Evolutionary conservation across 64 coral and sea anemone genomes (phyloP).

Genomic region (Montipora efflorescens): DNA sequence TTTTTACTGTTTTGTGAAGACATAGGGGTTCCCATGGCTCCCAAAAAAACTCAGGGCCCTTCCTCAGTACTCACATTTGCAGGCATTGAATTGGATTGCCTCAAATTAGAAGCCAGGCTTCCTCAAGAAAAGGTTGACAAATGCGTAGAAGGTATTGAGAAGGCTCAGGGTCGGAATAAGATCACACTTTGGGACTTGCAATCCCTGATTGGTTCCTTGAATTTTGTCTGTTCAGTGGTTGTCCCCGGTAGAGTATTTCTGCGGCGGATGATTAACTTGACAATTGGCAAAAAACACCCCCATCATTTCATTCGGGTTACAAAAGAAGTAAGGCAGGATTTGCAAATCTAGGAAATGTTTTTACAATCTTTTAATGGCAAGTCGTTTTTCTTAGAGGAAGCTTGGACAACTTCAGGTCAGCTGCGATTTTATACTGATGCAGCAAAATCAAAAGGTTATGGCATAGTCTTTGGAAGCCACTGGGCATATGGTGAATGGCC

Average conservation of each 20-base stretch:
- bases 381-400: conserved; percentile 42
- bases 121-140: conserved; percentile 17
- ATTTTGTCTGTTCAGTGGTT: conserved; percentile 39
- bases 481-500: conserved; percentile 32
- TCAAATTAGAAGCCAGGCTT: conserved; percentile 1
- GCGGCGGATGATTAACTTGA: conserved; percentile 22
- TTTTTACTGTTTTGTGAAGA: neutral
- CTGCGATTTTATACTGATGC: conserved; percentile 22
- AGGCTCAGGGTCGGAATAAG: neutral
- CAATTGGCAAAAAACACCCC: neutral
- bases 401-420: neutral
- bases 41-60: conserved; percentile 22
- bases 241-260: conserved; percentile 35
- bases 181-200: conserved; percentile 10
- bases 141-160: neutral
- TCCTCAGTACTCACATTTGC: conserved; percentile 2
- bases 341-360: conserved; percentile 17
- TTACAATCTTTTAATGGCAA: conserved; percentile 8
- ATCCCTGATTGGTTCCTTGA: conserved; percentile 15
- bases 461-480: neutral
- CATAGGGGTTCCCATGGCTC: conserved; percentile 35
- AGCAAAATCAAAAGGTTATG: neutral
- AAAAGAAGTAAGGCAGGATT: neutral
- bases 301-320: neutral
- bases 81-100: conserved; percentile 33